phyloP scores from a whole-genome alignment of 37 sponge, comb jelly and placozoan genomes.

The Haliclona indistincta region DNA sequence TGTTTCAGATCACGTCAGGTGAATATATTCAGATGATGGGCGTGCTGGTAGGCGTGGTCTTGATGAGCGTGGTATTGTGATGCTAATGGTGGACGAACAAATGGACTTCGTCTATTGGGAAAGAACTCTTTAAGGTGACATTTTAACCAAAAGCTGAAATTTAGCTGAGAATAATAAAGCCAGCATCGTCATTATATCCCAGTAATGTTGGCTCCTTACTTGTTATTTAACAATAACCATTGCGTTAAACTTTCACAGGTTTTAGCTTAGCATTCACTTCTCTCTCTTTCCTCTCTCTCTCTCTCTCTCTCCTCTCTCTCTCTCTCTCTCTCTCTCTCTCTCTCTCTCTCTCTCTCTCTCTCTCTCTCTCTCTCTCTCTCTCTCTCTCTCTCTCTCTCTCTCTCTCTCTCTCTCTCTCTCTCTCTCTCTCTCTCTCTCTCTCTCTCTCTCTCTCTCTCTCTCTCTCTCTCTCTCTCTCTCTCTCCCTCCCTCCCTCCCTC shows the following conservation, averaged over 20 bases:
- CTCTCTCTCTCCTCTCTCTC: neutral
- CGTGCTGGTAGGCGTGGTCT: constrained; percentile 95
- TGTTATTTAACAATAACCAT: no score
- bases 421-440: constrained; percentile 34
- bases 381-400: constrained; percentile 32
- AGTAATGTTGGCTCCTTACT: no score
- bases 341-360: constrained; percentile 1
- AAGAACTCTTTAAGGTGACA: constrained; percentile 67
- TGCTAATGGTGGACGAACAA: constrained; percentile 94
- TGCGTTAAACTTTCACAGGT: no score
- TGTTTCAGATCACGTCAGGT: constrained; percentile 85
- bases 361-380: no score
- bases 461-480: constrained; percentile 21
- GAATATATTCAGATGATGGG: constrained; percentile 99
- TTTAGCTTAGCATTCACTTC: no score
- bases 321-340: neutral
- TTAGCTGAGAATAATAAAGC: no score
- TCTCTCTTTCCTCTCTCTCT: constrained; percentile 1
- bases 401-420: constrained; percentile 34
- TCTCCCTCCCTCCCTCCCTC: neutral
- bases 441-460: constrained; percentile 25
- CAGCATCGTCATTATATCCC: no score
- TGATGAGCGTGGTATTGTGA: constrained; percentile 97
- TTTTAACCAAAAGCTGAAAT: no score
- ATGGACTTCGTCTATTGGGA: constrained; percentile 93